Base-by-base conservation (phyloP, 2,797 vertebrate genomes). In the Coreius guichenoti region DNA sequence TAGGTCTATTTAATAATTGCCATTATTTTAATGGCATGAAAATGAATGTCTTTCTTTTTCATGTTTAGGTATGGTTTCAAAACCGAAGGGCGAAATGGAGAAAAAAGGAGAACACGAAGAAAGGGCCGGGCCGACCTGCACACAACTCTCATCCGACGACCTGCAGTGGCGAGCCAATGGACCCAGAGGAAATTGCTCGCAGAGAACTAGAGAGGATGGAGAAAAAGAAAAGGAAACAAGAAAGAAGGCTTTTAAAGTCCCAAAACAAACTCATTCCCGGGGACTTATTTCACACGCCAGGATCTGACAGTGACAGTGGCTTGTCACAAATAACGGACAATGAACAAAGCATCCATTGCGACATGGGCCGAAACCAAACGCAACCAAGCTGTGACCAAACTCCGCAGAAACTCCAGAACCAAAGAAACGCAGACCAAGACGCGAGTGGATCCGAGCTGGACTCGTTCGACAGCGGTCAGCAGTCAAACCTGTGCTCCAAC, bases 21-120 rank as follows among this genome's bases (percentile, higher is more conserved):
- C 16, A 47, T 29, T 45, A 31, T 29, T 45, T 80, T 51, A 51
- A 11, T 33, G 65, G 5, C 11, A 51, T 33, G 43, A 17, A 67
- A 84, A 78, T 58, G n/a, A 68, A 68, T 75, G 39, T 54, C 3
- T 67, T 43, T 67, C 72, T 75, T 51, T 82, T 65, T 86, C 36
- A 61, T 93, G 88, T 93, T 90, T 93, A 99, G 98, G 98, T 99
- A 26, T 99, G 98, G 98, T 99, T 99, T 94, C 98, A 99, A 94
- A 99, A 99, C 88, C 97, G 98, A 89, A 96, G 98, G 92, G 98
- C 98, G 90, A 99, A 99, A 88, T 99, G 98, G 98, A 96, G 98
- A 91, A 99, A 99, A 94, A 99, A 99, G 90, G 98, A 99, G 82
- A 99, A 99, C 93, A 99, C 98, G 17, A 99, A 99, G 95, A 99